phyloP scores from a whole-genome alignment of 2,888 invertebrate genomes.

The Lapara coniferarum region DNA sequence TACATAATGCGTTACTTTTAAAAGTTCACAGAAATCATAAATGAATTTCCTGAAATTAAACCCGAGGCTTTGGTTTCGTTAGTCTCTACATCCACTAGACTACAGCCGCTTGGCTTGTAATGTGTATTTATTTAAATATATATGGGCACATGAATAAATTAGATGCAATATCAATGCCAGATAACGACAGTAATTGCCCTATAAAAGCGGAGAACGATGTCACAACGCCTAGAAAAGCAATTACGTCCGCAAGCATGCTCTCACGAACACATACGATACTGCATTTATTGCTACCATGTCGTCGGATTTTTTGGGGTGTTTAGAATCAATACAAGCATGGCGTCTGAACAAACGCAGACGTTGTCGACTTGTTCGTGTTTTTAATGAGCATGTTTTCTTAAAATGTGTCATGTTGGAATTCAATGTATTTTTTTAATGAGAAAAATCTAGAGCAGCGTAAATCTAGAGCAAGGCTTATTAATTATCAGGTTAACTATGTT shows the following conservation, averaged over 20 bases:
- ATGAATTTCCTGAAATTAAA: no score
- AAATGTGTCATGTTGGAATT: not conserved
- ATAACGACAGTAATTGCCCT: constrained; percentile 80
- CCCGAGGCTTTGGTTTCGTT: no score
- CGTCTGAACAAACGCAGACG: constrained; percentile 28
- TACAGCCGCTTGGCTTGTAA: constrained; percentile 36
- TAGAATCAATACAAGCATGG: constrained; percentile 44
- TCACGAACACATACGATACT: constrained; percentile 65
- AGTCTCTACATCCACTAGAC: no score
- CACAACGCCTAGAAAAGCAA: constrained; percentile 76
- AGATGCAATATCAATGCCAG: constrained; percentile 82
- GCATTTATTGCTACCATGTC: constrained; percentile 65
- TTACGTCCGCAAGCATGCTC: constrained; percentile 71
- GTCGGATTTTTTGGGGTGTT: constrained; percentile 59
- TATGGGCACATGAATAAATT: constrained; percentile 72
- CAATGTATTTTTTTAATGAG: not conserved
- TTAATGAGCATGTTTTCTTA: not conserved
- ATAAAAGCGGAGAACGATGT: constrained; percentile 80
- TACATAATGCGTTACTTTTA: no score
- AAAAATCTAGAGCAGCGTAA: not conserved
- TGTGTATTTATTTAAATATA: constrained; percentile 71
- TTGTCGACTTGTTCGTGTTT: constrained; percentile 5
- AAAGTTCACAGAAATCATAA: no score
- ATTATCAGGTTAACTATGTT: no score
- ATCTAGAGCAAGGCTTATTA: not conserved